phyloP scores from a whole-genome alignment of 2,888 invertebrate species.

The Heliconius aoede region DNA sequence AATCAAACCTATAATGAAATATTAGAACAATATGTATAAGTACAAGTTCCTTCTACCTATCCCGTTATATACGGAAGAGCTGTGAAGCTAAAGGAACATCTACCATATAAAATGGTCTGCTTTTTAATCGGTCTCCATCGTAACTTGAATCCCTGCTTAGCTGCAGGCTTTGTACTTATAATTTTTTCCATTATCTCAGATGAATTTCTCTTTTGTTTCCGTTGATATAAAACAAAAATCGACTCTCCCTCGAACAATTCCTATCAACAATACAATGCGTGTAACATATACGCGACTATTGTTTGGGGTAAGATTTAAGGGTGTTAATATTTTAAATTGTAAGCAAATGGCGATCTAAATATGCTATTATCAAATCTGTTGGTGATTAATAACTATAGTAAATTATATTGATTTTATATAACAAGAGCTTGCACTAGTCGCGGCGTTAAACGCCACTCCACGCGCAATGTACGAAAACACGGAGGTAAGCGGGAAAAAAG shows the following conservation, averaged over 20 bases:
- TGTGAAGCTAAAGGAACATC: background rate
- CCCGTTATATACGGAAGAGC: background rate
- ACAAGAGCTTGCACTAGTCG: too few species aligned
- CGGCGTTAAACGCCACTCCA: too few species aligned
- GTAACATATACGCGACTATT: constrained; percentile 59
- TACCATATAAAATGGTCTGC: background rate
- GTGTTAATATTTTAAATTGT: constrained; percentile 52
- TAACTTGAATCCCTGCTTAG: constrained; percentile 11
- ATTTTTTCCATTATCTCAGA: constrained; percentile 45
- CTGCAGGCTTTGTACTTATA: constrained; percentile 28
- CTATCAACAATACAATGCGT: constrained; percentile 67
- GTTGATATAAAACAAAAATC: constrained; percentile 53
- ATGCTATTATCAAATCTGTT: background rate
- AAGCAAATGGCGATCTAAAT: constrained; percentile 46
- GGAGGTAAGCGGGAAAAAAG: too few species aligned
- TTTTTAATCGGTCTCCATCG: background rate
- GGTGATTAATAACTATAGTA: too few species aligned
- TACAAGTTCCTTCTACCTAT: too few species aligned
- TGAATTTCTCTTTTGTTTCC: constrained; percentile 50
- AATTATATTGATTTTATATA: too few species aligned
- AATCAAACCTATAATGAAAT: too few species aligned
- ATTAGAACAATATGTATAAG: too few species aligned
- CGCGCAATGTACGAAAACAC: too few species aligned
- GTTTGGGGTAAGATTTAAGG: constrained; percentile 62
- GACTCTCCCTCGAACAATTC: constrained; percentile 68